These are phyloP conservation scores for Disparrhopalites patrizii DNA, from an alignment of 2,888 invertebrate genomes.

Conservation along the genomic window DNA sequence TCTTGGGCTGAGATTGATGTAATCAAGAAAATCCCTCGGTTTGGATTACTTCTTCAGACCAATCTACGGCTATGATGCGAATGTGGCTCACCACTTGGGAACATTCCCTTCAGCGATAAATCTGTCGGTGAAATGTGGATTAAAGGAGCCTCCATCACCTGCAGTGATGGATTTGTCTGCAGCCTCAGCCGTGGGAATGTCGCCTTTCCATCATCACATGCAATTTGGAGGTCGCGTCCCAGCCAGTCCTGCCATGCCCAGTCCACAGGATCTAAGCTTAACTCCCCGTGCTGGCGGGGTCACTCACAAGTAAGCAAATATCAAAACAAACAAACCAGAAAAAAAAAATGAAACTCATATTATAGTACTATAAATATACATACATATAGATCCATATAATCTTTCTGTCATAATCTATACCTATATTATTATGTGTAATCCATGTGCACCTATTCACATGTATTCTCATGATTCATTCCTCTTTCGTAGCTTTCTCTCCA, in stretches of 20 bases:
- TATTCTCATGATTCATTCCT: slow-evolving; percentile 10
- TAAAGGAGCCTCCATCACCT: slow-evolving; percentile 40
- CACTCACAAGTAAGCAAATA: slow-evolving; percentile 34
- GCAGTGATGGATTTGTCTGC: slow-evolving; percentile 42
- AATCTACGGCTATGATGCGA: slow-evolving; percentile 76
- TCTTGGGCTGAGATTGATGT: slow-evolving; percentile 24
- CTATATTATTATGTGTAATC: neutral
- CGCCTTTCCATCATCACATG: slow-evolving; percentile 36
- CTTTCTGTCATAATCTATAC: neutral
- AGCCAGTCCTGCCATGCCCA: slow-evolving; percentile 36
- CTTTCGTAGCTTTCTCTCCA: neutral
- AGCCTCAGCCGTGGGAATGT: slow-evolving; percentile 34
- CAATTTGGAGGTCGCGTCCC: slow-evolving; percentile 33
- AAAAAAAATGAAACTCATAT: too few species aligned
- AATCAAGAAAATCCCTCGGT: slow-evolving; percentile 28
- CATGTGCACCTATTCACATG: too few species aligned
- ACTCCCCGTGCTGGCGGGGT: slow-evolving; percentile 30
- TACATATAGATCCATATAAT: neutral
- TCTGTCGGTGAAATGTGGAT: slow-evolving; percentile 65
- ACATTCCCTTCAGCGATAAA: slow-evolving; percentile 71
- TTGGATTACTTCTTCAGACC: slow-evolving; percentile 58
- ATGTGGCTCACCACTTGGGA: slow-evolving; percentile 61
- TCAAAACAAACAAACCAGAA: neutral
- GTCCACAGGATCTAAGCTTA: slow-evolving; percentile 38
- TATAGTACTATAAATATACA: neutral